Evolutionary conservation across 2,888 invertebrate genomes (phyloP), one percentile per base, ranked within the genome.

Genomic region (Limnephilus lunatus): DNA sequence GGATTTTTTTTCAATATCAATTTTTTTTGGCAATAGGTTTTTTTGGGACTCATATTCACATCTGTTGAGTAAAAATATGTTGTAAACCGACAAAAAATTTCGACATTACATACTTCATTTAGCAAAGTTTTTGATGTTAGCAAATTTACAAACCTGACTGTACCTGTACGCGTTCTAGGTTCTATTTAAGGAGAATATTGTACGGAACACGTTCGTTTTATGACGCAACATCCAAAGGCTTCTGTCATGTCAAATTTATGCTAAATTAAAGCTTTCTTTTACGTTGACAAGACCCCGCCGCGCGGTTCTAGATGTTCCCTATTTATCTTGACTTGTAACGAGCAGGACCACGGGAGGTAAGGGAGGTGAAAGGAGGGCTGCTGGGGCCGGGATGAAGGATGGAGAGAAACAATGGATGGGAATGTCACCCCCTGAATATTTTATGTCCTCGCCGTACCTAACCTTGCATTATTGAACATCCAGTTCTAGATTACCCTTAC

Each of bases 251-350:
- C 86, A 86, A 86, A 86, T 86, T 86, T 86, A 86, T 86, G 86
- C 86, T 86, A 86, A 86, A 86, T 86, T 86, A 86, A 86, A 44
- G 86, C 86, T 86, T 86, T 86, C 86, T 86, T 86, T 86, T 86
- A 86, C 86, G 86, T 44, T 86, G 86, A 86, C 86, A 86, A 86
- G 86, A 44, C 35, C 85, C n/a, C 48, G 35, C n/a, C 86, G 86
- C 44, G 39, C 35, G 19, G n/a, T 25, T 44, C 30, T 39, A 44
- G 86, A 86, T 82, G 90, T 90, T 81, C 90, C 81, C 90, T 80
- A 90, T 90, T 90, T 90, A 90, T 90, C 90, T 90, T 82, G 44
- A 90, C 90, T 90, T 81, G 81, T 90, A 81, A 81, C 82, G 81
- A 90, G 81, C 30, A 32, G 30, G 82, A 68, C 68, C 68, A 25